Evolutionary conservation across 2,888 invertebrate species (phyloP), one percentile per base, ranked within the genome.

Genomic region (Crossocerus cetratus): DNA sequence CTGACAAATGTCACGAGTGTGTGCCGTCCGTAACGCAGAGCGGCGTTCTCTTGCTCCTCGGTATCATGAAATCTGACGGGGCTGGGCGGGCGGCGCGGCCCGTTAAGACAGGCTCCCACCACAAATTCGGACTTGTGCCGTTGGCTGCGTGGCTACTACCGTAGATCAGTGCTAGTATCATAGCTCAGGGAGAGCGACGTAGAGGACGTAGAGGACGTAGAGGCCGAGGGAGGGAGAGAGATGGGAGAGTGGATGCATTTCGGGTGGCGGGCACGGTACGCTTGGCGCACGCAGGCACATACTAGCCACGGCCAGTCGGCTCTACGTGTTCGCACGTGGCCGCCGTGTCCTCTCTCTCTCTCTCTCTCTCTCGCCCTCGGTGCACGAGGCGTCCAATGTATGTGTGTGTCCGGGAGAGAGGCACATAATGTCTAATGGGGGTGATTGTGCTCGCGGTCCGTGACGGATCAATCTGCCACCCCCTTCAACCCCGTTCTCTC

Each of bases 381-480:
- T 32, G 32, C 32, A 32, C 32, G 11, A 32, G 32, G 8, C 5
- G 32, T 32, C 32, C 32, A 32, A 4, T 32, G 82, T 80, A 80
- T 77, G 81, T 76, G 74, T 74, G 66, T 76, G 80, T 78, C 81
- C 74, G 82, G 77, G 85, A 76, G 85, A 86, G 84, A 87, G 86
- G 88, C 87, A 86, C 87, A 88, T 89, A 89, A 89, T 89, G 89
- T 87, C 87, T 89, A 90, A 89, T 89, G 89, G 89, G 89, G 90
- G 88, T 88, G 88, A 89, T 89, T 89, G 89, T 89, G 89, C 87
- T 88, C 89, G 86, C 84, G 83, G 84, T 86, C 88, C 89, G 88
- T 90, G 88, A 89, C 89, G 89, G 89, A 90, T 90, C 90, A 90
- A 89, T 90, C 90, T 89, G 88, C 88, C 88, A 86, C 87, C 87